Evolutionary conservation across 2,797 vertebrate species (phyloP).

Genomic region (Sebastolobus alascanus): DNA sequence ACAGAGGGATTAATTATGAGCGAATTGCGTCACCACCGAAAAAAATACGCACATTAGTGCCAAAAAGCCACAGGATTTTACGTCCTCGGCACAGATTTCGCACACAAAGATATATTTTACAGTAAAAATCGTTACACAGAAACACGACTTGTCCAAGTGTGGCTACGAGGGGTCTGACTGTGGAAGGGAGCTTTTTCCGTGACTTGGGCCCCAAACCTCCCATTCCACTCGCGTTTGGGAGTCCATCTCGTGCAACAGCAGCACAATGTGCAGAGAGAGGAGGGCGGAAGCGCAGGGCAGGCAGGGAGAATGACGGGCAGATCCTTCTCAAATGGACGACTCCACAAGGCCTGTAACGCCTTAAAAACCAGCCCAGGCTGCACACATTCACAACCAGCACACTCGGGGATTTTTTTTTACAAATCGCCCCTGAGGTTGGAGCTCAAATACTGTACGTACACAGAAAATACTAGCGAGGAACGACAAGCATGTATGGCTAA

Average conservation of each 20-base stretch:
- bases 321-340: constrained; percentile 86
- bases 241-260: constrained; percentile 80
- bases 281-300: constrained; percentile 81
- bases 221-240: constrained; percentile 74
- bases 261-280: constrained; percentile 68
- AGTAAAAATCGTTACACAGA: not conserved
- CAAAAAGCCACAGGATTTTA: constrained; percentile 24
- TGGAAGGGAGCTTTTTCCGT: constrained; percentile 43
- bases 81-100: constrained; percentile 14
- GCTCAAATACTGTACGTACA: constrained; percentile 5
- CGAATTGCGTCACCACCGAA: constrained; percentile 27
- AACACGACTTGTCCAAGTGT: constrained; percentile 3
- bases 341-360: constrained; percentile 71
- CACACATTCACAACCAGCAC: constrained; percentile 45
- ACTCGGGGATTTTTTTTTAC: constrained; percentile 1
- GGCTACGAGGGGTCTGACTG: constrained; percentile 27
- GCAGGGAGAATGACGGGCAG: constrained; percentile 77
- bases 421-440: constrained; percentile 25
- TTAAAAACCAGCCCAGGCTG: constrained; percentile 41
- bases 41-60: constrained; percentile 25
- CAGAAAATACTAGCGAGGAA: not conserved
- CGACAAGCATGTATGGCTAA: constrained; percentile 30
- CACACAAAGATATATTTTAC: not conserved
- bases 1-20: not conserved
- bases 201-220: constrained; percentile 68